Conservation (phyloP, 1,140 invertebrate genomes). For the Diachasmimorpha longicaudata region DNA sequence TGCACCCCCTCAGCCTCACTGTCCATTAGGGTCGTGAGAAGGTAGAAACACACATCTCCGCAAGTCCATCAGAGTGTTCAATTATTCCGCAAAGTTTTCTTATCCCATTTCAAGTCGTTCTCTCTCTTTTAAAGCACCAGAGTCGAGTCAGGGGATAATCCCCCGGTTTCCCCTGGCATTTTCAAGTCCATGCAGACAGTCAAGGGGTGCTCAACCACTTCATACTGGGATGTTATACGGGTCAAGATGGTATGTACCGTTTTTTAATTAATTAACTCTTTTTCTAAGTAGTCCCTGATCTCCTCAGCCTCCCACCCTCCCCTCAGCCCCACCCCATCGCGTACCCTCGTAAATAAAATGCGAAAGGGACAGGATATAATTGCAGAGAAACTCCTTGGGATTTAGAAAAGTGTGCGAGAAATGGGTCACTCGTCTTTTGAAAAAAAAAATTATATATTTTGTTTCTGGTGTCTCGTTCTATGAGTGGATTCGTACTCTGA, state of each 20-base stretch:
- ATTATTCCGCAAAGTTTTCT: constrained; percentile 11
- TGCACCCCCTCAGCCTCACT: background rate
- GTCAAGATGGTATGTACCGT: constrained; percentile 30
- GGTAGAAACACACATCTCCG: background rate
- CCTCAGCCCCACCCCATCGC: no score
- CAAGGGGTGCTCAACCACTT: constrained; percentile 32
- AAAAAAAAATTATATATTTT: no score
- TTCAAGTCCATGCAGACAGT: background rate
- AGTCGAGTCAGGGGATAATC: background rate
- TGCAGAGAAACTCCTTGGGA: no score
- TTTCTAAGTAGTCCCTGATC: constrained; percentile 6
- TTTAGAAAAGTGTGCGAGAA: no score
- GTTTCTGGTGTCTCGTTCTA: no score
- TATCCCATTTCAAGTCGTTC: constrained; percentile 29
- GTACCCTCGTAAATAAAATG: no score
- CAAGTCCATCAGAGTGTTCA: background rate
- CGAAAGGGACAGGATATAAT: no score
- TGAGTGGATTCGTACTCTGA: no score
- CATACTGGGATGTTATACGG: constrained; percentile 28
- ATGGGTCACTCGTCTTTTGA: no score
- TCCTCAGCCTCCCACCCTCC: no score
- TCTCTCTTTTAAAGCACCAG: background rate
- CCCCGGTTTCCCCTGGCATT: constrained; percentile 12
- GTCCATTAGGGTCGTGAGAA: background rate
- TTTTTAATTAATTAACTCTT: constrained; percentile 42